Evolutionary conservation across 53 echinoderm and acorn worm species (phyloP), one percentile per base, ranked within the genome.

Genomic region (Stichopus horrens): DNA sequence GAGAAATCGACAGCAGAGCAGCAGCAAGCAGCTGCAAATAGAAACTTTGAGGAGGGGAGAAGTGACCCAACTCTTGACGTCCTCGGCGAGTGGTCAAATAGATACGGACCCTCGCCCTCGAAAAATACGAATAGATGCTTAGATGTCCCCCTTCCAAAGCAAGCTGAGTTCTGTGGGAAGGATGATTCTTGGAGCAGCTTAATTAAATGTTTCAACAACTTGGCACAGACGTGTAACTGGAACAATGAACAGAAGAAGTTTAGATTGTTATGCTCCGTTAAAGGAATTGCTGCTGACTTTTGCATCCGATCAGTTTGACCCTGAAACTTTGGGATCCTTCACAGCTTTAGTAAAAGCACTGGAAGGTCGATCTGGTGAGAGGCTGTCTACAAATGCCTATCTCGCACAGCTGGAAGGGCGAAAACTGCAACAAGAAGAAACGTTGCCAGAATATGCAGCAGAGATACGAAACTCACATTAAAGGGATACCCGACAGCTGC

Each of bases 401-500:
- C 6, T 79, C 8, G 54, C 37, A 37, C 37, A 68, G 53, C 63
- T 90, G 9, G 58, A 84, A 54, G 51, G 74, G 23, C 22, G 58
- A 59, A 90, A 55, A 51, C 23, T 74, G 8, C 52, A 21, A 53
- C 55, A 11, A 21, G 58, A 54, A 58, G 84, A 90, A 66, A 14
- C 54, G 7, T 21, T 89, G 21, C 74, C 54, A 10, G 73, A 89
- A 20, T 89, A 89, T 83, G 83, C 74, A 7, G 89, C 89, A 11
- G 89, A 89, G 55, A 82, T 89, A 56, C 81, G 57, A 23, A 57
- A 7, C 75, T 83, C 5, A 75, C 74, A 52, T 55, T 14, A 5
- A 90, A 83, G 78, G 85, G 90, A 5, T 90, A 83, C 59, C 76
- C 22, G 71, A 87, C 75, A 4, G 90, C 87, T 21, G 87, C 87